These are phyloP conservation scores for Tetramorium parvispinum DNA, from an alignment of 1,140 invertebrate genomes.

Conservation along the genomic window DNA sequence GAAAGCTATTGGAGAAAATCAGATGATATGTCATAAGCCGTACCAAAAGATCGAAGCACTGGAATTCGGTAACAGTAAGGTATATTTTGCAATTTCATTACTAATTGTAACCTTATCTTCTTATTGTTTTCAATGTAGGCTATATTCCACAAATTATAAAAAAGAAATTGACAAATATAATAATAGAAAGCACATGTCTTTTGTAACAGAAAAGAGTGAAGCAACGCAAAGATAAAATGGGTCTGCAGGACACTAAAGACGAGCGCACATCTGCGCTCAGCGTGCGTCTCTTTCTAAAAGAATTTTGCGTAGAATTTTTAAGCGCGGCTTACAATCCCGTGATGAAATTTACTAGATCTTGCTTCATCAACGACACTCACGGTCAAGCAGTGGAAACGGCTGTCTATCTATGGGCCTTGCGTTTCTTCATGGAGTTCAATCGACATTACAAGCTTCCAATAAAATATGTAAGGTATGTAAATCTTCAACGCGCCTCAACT, in stretches of 20 bases:
- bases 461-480: conserved; percentile 93
- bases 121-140: background rate
- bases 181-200: conserved; percentile 42
- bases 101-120: background rate
- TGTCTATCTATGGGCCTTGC: conserved; percentile 97
- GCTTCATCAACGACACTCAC: conserved; percentile 75
- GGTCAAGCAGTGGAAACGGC: conserved; percentile 92
- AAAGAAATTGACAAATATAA: background rate
- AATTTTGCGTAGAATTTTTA: conserved; percentile 97
- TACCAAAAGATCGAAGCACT: conserved; percentile 91
- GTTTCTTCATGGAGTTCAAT: conserved; percentile 99
- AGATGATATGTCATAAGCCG: conserved; percentile 94
- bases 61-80: conserved; percentile 92
- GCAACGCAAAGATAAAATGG: conserved; percentile 89
- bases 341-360: conserved; percentile 92
- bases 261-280: conserved; percentile 92
- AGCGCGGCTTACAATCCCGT: conserved; percentile 96
- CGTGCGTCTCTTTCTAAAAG: conserved; percentile 95
- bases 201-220: conserved; percentile 87
- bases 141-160: background rate
- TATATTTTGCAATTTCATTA: conserved; percentile 64
- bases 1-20: conserved; percentile 96
- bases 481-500: conserved; percentile 63
- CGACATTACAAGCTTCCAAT: conserved; percentile 93
- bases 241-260: conserved; percentile 86